Percentiles rank a stretch among this genome's conserved stretches.
Conservation (phyloP, 2,113 vertebrate species). For the Erythrolamprus reginae region DNA sequence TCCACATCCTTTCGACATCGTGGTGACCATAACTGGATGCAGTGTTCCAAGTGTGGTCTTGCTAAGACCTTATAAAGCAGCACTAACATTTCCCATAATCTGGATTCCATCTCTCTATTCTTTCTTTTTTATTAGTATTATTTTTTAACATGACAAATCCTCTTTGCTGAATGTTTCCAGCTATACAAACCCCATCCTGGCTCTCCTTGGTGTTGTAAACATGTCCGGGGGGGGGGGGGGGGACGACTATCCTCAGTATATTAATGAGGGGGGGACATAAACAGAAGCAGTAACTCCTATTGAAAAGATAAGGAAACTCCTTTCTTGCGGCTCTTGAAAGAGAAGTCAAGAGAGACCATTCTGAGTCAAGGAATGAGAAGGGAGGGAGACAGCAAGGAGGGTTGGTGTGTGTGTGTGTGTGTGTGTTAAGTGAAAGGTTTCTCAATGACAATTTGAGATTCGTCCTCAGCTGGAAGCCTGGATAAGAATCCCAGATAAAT, state of each 20-base stretch:
- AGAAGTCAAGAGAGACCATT: background rate
- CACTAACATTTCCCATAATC: background rate
- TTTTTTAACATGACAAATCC: background rate
- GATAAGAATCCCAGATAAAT: conserved; percentile 9
- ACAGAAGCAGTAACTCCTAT: background rate
- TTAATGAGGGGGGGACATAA: background rate
- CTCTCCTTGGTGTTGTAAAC: background rate
- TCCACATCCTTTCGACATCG: background rate
- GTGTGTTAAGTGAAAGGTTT: background rate
- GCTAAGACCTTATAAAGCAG: background rate
- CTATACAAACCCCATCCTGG: background rate
- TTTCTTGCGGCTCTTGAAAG: background rate
- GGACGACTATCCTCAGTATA: background rate
- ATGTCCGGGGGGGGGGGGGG: background rate
- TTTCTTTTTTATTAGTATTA: background rate
- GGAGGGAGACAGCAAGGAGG: background rate
- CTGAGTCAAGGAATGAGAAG: background rate
- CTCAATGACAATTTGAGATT: background rate
- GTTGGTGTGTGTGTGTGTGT: no score
- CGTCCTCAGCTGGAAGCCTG: conserved; percentile 8
- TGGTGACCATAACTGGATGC: background rate
- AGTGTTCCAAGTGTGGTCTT: background rate
- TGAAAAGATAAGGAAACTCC: background rate
- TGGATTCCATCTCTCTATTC: background rate
- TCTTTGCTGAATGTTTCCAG: background rate